Evolutionary conservation across 2,888 invertebrate species (phyloP).

Genomic region (Campaea margaritaria): DNA sequence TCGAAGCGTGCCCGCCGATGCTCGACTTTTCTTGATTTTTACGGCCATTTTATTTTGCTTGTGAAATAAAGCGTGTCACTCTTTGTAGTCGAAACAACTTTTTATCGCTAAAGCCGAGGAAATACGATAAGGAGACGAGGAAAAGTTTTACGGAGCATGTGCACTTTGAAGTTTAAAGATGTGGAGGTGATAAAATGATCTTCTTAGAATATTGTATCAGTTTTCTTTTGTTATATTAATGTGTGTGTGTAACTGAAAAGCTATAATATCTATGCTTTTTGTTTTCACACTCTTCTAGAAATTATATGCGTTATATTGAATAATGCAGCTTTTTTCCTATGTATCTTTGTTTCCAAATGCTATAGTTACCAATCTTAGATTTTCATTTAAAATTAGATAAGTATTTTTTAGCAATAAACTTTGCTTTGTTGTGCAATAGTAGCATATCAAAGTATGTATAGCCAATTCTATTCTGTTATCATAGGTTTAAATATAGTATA

Average conservation of each 20-base stretch:
- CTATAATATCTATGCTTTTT: no score
- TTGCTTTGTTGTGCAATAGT: no score
- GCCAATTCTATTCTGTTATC: no score
- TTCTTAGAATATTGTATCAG: not conserved
- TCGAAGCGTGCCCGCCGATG: constrained; percentile 25
- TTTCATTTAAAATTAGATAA: no score
- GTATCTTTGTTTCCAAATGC: no score
- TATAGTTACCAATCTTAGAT: no score
- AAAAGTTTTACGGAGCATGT: constrained; percentile 35
- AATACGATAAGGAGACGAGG: constrained; percentile 44
- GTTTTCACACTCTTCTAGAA: no score
- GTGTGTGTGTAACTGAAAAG: no score
- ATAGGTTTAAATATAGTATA: constrained; percentile 11
- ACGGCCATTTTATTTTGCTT: constrained; percentile 56
- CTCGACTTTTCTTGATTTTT: constrained; percentile 48
- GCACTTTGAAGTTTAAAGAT: constrained; percentile 29
- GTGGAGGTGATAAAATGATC: constrained; percentile 2
- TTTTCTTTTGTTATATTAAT: constrained; percentile 12
- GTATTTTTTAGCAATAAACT: no score
- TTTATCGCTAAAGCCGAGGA: constrained; percentile 56
- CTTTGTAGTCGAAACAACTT: constrained; percentile 56
- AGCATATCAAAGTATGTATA: no score
- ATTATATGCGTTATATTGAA: no score
- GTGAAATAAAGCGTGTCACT: constrained; percentile 58
- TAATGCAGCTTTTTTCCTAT: no score